Percentiles rank a stretch among this genome's conserved stretches.
Evolutionary conservation across 37 sponge, comb jelly and placozoan species (phyloP).

Genomic region (Spongilla lacustris): DNA sequence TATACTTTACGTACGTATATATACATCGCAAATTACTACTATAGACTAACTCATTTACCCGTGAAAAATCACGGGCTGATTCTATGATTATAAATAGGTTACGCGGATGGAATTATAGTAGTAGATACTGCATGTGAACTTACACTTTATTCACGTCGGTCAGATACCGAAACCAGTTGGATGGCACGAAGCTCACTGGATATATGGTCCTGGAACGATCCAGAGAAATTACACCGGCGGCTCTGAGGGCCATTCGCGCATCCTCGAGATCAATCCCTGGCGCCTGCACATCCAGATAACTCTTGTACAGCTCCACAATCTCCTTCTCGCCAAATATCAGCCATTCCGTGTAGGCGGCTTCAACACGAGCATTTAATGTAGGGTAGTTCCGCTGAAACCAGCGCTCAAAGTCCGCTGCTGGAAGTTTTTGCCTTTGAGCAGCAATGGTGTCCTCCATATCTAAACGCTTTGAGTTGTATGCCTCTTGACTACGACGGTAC

Average conservation of each 20-base stretch:
- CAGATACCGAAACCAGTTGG: slow-evolving; percentile 64
- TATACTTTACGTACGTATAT: too few species aligned
- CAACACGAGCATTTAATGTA: background rate
- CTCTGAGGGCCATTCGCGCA: slow-evolving; percentile 37
- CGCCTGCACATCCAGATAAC: slow-evolving; percentile 40
- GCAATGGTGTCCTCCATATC: slow-evolving; percentile 20
- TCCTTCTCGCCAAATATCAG: slow-evolving; percentile 62
- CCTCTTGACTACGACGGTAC: background rate
- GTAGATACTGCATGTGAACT: background rate
- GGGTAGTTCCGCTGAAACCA: slow-evolving; percentile 33
- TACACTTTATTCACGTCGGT: slow-evolving; percentile 35
- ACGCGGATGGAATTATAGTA: too few species aligned
- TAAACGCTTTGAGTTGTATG: background rate
- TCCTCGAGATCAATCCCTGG: slow-evolving; percentile 44
- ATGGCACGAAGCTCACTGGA: slow-evolving; percentile 60
- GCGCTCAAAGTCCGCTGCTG: slow-evolving; percentile 2
- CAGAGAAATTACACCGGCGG: slow-evolving; percentile 52
- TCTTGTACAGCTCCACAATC: slow-evolving; percentile 33
- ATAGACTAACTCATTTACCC: too few species aligned
- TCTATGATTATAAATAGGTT: too few species aligned
- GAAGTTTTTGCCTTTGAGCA: background rate
- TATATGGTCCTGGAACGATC: slow-evolving; percentile 63
- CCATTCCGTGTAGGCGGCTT: slow-evolving; percentile 54
- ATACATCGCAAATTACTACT: too few species aligned
- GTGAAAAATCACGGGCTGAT: too few species aligned